Percentiles rank a stretch among this genome's conserved stretches.
Conservation (phyloP, 2,888 invertebrate species). For the Dryobota labecula region DNA sequence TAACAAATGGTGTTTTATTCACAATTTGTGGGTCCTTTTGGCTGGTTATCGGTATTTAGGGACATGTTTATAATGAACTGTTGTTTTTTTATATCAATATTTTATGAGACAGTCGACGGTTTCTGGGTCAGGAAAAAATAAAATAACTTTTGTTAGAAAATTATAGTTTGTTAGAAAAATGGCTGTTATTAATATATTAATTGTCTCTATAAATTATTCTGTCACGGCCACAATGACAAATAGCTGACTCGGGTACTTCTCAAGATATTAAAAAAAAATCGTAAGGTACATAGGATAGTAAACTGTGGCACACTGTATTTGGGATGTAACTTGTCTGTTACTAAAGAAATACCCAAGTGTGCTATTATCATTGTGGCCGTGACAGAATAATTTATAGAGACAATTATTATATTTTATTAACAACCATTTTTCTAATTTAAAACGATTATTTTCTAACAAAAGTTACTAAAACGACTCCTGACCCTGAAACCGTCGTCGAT, state of each 20-base stretch:
- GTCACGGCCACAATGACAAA: too few relatives aligned
- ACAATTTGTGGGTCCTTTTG: not conserved
- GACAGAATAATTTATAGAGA: not conserved
- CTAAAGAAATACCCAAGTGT: too few relatives aligned
- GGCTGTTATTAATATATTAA: not conserved
- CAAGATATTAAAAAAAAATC: not conserved
- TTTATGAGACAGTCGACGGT: not conserved
- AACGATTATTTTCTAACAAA: not conserved
- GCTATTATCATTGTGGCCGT: too few relatives aligned
- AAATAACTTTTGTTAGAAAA: not conserved
- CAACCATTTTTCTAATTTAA: not conserved
- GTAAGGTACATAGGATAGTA: not conserved
- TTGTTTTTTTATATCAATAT: not conserved
- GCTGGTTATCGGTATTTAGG: not conserved
- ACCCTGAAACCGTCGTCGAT: not conserved
- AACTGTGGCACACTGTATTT: not conserved
- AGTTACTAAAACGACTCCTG: not conserved
- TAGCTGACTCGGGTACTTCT: too few relatives aligned
- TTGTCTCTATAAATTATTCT: not conserved
- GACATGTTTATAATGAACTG: not conserved
- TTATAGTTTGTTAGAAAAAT: not conserved
- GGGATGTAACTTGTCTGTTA: not conserved
- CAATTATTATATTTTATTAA: not conserved
- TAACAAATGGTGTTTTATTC: slow-evolving; percentile 1
- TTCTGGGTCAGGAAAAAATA: not conserved